Evolutionary conservation across 2,797 vertebrate species (phyloP).

Genomic region (Chaetophractus vellerosus): DNA sequence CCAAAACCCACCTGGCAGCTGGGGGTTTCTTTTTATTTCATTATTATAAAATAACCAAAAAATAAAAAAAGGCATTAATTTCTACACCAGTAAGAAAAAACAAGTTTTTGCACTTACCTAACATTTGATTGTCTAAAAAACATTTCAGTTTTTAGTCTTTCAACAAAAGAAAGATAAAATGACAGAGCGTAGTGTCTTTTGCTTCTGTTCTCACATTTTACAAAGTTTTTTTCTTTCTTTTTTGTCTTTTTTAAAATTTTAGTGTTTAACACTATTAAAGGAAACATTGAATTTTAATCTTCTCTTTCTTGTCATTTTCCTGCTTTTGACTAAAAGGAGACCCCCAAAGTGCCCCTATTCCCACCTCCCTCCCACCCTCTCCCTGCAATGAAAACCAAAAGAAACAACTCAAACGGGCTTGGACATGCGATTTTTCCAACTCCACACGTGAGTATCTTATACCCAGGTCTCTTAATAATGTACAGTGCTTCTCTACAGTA

Average conservation of each 20-base stretch:
- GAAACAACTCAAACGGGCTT: conserved; percentile 87
- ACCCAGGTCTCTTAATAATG: conserved; percentile 90
- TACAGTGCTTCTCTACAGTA: conserved; percentile 93
- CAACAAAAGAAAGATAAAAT: conserved; percentile 92
- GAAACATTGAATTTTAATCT: conserved; percentile 88
- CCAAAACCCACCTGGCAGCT: conserved; percentile 89
- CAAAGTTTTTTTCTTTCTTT: conserved; percentile 84
- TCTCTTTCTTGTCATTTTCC: conserved; percentile 86
- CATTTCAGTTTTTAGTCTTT: conserved; percentile 91
- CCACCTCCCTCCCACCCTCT: conserved; percentile 77
- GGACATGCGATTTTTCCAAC: conserved; percentile 90
- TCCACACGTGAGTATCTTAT: conserved; percentile 90
- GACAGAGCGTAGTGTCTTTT: conserved; percentile 91
- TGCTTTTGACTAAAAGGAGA: conserved; percentile 87
- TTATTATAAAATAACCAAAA: conserved; percentile 91
- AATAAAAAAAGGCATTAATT: conserved; percentile 92
- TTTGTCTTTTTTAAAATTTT: conserved; percentile 89
- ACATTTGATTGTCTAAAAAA: conserved; percentile 94
- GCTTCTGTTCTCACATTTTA: conserved; percentile 89
- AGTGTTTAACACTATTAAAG: conserved; percentile 92
- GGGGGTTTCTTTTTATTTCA: conserved; percentile 86
- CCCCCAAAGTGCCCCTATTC: conserved; percentile 83
- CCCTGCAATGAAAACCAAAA: conserved; percentile 87
- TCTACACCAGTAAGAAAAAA: conserved; percentile 92
- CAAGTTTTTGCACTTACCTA: conserved; percentile 92